Conservation (phyloP, 2,113 vertebrate species). For the Tichodroma muraria region DNA sequence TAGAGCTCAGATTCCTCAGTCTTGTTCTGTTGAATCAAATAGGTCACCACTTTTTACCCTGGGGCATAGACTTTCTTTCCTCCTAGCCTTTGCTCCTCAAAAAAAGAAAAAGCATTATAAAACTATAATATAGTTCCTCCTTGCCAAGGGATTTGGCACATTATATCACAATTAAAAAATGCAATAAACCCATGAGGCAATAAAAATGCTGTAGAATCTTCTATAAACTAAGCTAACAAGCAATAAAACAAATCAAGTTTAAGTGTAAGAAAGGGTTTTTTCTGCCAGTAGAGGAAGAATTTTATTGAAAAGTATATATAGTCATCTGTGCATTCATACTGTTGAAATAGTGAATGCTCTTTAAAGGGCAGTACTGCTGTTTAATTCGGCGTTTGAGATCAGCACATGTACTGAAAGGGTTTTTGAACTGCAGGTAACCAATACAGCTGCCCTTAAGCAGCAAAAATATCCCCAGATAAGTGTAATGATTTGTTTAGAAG, state of each 20-base stretch:
- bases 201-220: constrained; percentile 28
- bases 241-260: constrained; percentile 40
- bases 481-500: neutral
- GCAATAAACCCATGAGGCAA: constrained; percentile 12
- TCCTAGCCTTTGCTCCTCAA: neutral
- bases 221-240: constrained; percentile 55
- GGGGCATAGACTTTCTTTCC: neutral
- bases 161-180: constrained; percentile 39
- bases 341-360: neutral
- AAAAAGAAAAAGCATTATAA: neutral
- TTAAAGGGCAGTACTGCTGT: constrained; percentile 3
- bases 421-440: neutral
- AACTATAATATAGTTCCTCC: neutral
- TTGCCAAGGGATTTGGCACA: constrained; percentile 24
- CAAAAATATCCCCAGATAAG: neutral
- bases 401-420: neutral
- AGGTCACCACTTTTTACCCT: neutral
- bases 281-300: constrained; percentile 9
- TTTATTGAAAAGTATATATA: constrained; percentile 23
- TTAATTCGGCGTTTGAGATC: neutral
- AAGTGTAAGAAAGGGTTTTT: neutral
- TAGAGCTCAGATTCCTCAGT: neutral
- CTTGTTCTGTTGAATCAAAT: neutral
- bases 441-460: neutral
- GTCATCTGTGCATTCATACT: neutral